Base-by-base conservation (phyloP, 2,113 vertebrate species). In the Myrmophylax atrothorax region DNA sequence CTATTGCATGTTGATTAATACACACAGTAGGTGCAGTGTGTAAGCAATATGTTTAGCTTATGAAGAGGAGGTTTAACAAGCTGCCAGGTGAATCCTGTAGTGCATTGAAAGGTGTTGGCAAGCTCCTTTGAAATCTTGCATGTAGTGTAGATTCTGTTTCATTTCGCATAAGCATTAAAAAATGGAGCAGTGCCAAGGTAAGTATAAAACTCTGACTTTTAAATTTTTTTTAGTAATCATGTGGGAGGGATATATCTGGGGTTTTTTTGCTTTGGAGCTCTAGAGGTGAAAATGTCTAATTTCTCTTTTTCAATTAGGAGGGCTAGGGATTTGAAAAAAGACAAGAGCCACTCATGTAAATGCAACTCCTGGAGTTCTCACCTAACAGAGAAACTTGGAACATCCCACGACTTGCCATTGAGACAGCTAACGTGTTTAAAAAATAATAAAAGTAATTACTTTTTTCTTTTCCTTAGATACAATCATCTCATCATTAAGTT, bases 391-490 rank as follows among this genome's bases (percentile, higher is more conserved):
- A 75, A 82, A 60, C 38, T 82, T 38, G 28, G 67, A 93, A 56
- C 19, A 52, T 74, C 35, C 8, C 8, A 6, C 58, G 60, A 68
- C 18, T 86, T 68, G 24, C 29, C 16, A 47, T 35, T 77, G 18
- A 77, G 44, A 81, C 24, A 62, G 56, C 67, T 90, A 56, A 78
- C 0, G 1, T 68, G n/a, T 75, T 60, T 70, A 11, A 87, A 90
- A 77, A 64, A 58, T 74, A 77, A 56, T 77, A 19, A 94, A 80
- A 77, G 18, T 16, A 96, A 92, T 81, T 91, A 72, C 42, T 89
- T 79, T 96, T 11, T 90, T 93, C 38, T 94, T 89, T 88, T 78
- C 37, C 38, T 56, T 63, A 94, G 88, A 92, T 90, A 95, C 60
- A 90, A 70, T 87, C 88, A 80, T 87, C 88, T 90, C 91, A 50